Percentiles rank a stretch among this genome's conserved stretches.
Evolutionary conservation across 2,113 vertebrate species (phyloP).

Genomic region (Equus quagga): DNA sequence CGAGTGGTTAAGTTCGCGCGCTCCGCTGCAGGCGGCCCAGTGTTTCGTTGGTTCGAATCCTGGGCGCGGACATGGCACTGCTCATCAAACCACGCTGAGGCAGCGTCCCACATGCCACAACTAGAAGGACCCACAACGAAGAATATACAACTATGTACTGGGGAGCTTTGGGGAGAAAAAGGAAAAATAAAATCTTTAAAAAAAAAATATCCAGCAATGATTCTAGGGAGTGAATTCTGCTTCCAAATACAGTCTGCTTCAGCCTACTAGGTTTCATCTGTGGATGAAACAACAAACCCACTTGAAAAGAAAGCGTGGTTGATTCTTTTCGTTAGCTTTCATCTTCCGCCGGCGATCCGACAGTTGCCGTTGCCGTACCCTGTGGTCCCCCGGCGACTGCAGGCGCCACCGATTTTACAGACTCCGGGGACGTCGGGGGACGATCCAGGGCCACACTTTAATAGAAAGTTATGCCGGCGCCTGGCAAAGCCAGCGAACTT

Average conservation of each 20-base stretch:
- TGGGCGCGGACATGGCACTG: too few species aligned
- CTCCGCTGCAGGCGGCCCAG: too few species aligned
- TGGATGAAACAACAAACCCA: neutral
- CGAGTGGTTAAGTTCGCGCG: too few species aligned
- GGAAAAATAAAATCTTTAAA: too few species aligned
- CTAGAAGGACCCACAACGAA: too few species aligned
- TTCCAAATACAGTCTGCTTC: neutral
- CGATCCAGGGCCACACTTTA: neutral
- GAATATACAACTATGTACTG: too few species aligned
- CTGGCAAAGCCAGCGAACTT: too few species aligned
- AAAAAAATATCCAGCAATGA: neutral
- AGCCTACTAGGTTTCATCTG: neutral
- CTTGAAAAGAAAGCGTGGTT: neutral
- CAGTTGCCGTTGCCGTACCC: fast-evolving
- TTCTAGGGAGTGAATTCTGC: neutral
- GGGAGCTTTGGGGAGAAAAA: too few species aligned
- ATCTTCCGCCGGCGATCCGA: fast-evolving
- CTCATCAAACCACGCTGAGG: too few species aligned
- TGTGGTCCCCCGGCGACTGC: fast-evolving
- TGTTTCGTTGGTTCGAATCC: too few species aligned
- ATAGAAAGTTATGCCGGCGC: fast-evolving
- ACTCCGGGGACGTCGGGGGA: fast-evolving
- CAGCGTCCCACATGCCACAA: too few species aligned
- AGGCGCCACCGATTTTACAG: neutral
- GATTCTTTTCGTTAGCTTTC: neutral